Evolutionary conservation across 2,113 vertebrate species (phyloP).

Genomic region (Formicarius rufipectus): DNA sequence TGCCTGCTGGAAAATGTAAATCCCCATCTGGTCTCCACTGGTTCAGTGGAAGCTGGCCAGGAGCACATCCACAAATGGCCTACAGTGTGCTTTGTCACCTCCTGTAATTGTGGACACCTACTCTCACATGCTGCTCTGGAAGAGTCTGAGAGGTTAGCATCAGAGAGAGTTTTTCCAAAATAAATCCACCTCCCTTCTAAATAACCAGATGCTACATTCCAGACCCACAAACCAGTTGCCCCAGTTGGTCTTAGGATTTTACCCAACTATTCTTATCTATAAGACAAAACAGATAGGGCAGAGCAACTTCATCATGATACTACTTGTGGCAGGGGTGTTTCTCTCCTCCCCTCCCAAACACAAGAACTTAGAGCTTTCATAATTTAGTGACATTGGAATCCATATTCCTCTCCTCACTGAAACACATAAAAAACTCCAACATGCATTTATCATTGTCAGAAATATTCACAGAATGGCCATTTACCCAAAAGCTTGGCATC

Average conservation of each 20-base stretch:
- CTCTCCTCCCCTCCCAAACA: not conserved
- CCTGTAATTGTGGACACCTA: fast-evolving
- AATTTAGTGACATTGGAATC: not conserved
- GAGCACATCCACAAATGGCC: fast-evolving
- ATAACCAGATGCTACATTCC: not conserved
- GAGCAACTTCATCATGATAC: not conserved
- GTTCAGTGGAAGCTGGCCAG: not conserved
- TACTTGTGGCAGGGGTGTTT: not conserved
- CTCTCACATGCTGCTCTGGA: not conserved
- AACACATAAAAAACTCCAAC: not conserved
- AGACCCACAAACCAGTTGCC: not conserved
- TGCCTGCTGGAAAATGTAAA: not conserved
- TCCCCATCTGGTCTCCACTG: not conserved
- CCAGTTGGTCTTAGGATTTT: not conserved
- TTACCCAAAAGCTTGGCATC: not conserved
- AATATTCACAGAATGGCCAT: not conserved
- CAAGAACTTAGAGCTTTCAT: not conserved
- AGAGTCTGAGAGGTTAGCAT: not conserved
- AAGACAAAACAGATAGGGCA: not conserved
- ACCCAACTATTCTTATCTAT: not conserved
- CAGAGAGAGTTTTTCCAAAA: not conserved
- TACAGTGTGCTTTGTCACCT: not conserved
- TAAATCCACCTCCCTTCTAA: not conserved
- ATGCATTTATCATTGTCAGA: not conserved
- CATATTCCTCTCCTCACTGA: not conserved